Evolutionary conservation across 2,113 vertebrate genomes (phyloP).

Genomic region (Boleophthalmus pectinirostris): DNA sequence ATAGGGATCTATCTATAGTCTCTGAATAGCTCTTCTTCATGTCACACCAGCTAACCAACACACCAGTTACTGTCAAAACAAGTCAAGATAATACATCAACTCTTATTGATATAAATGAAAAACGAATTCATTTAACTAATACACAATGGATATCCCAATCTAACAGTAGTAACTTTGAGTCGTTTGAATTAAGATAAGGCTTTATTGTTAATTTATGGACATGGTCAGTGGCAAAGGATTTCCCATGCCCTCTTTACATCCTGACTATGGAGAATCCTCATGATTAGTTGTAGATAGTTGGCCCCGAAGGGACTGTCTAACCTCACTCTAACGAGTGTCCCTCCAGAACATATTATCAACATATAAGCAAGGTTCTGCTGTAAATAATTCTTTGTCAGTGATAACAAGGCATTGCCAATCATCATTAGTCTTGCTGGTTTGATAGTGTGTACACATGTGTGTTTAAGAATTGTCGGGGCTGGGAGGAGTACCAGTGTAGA

Average conservation of each 20-base stretch:
- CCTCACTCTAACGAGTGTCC: neutral
- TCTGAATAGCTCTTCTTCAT: no score
- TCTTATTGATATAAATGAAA: no score
- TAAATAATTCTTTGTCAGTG: no score
- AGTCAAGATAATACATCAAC: no score
- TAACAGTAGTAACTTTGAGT: neutral
- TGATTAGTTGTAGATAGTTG: neutral
- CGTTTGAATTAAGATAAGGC: neutral
- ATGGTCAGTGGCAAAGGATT: neutral
- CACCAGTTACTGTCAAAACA: no score
- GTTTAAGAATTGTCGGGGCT: constrained; percentile 21
- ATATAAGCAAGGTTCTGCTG: no score
- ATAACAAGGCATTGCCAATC: neutral
- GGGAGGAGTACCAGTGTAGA: constrained; percentile 24
- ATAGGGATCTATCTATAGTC: no score
- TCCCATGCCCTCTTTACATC: neutral
- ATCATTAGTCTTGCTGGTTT: constrained; percentile 15
- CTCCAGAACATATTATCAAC: neutral
- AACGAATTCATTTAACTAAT: no score
- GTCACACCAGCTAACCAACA: no score
- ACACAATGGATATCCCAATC: no score
- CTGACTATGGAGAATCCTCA: neutral
- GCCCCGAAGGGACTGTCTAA: neutral
- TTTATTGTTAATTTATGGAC: neutral
- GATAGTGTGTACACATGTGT: neutral